Evolutionary conservation across 2,888 invertebrate species (phyloP).

Genomic region (Ennomos quercinarius): DNA sequence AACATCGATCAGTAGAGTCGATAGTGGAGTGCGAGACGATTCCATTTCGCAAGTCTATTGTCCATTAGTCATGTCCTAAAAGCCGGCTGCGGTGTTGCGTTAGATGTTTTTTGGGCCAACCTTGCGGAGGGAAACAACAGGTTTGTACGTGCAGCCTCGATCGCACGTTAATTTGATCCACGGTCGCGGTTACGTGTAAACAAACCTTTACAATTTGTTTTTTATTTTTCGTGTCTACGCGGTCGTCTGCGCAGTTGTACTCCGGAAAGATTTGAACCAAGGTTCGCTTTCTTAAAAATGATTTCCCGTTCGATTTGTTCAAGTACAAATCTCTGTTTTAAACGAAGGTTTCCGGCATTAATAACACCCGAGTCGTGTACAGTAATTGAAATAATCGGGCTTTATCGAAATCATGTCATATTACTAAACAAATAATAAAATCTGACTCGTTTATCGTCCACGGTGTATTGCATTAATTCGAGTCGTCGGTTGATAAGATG

Average conservation of each 20-base stretch:
- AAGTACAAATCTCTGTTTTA: conserved; percentile 12
- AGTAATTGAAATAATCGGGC: conserved; percentile 26
- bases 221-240: conserved; percentile 55
- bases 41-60: conserved; percentile 68
- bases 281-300: conserved; percentile 31
- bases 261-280: conserved; percentile 36
- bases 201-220: conserved; percentile 59
- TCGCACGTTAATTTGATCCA: conserved; percentile 69
- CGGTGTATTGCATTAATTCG: conserved; percentile 70
- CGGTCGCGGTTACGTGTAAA: conserved; percentile 66
- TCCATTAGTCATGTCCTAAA: conserved; percentile 79
- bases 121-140: conserved; percentile 63
- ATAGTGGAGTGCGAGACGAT: conserved; percentile 42
- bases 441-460: conserved; percentile 59
- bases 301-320: conserved; percentile 29
- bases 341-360: conserved; percentile 33
- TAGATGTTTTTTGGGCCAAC: conserved; percentile 70
- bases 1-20: conserved; percentile 7
- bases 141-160: conserved; percentile 77
- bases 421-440: conserved; percentile 60
- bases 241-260: conserved; percentile 36
- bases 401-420: conserved; percentile 57
- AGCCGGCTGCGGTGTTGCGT: conserved; percentile 60
- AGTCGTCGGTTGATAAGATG: conserved; percentile 69
- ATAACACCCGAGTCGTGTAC: conserved; percentile 11